These are phyloP conservation scores for honey bee (Apis mellifera) DNA, from an alignment of 1,140 invertebrate genomes.

Conservation along the genomic window Amel_HAv3.1 CM009938.2:8903001-8903500, in stretches of 20 bases:
- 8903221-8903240: background rate
- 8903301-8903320: background rate
- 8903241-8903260: background rate
- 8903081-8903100: slow-evolving; percentile 78
- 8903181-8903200: background rate
- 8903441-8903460: background rate
- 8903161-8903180: slow-evolving; percentile 59
- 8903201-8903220: background rate
- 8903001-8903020: slow-evolving; percentile 79
- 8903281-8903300: slow-evolving; percentile 7
- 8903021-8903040: slow-evolving; percentile 78
- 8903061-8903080: slow-evolving; percentile 77
- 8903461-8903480: background rate
- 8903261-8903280: background rate
- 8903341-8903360: background rate
- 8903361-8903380: background rate
- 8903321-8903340: background rate
- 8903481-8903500: slow-evolving; percentile 29
- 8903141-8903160: slow-evolving; percentile 69
- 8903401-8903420: background rate
- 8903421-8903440: background rate
- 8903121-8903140: slow-evolving; percentile 76
- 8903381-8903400: background rate
- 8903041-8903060: slow-evolving; percentile 77
- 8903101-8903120: slow-evolving; percentile 77